Evolutionary conservation across 2,797 vertebrate species (phyloP).

Genomic region (Rhadinocentrus ornatus): DNA sequence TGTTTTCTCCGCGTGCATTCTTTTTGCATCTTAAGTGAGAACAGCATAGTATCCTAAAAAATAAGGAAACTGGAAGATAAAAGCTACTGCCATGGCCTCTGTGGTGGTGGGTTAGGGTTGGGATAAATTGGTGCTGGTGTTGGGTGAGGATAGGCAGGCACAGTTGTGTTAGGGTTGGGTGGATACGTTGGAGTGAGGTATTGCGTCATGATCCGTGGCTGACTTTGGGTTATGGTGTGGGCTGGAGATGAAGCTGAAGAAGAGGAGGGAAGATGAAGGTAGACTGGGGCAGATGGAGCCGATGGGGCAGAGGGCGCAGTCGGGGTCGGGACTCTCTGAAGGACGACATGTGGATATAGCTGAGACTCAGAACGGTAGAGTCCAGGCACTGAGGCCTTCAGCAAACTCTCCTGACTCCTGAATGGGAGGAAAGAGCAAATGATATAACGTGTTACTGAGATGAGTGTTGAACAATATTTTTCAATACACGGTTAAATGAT

Average conservation of each 20-base stretch:
- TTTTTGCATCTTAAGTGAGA: neutral
- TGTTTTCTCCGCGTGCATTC: neutral
- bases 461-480: neutral
- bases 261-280: conserved; percentile 70
- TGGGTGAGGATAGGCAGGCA: conserved; percentile 56
- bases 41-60: neutral
- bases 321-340: conserved; percentile 82
- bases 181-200: conserved; percentile 74
- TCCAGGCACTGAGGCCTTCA: conserved; percentile 77
- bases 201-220: conserved; percentile 62
- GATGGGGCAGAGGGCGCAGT: conserved; percentile 71
- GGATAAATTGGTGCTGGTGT: conserved; percentile 71
- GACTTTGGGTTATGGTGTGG: conserved; percentile 42
- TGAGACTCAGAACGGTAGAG: conserved; percentile 80
- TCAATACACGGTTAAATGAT: neutral
- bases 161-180: conserved; percentile 60
- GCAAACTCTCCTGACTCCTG: conserved; percentile 84
- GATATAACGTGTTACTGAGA: neutral
- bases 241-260: conserved; percentile 53
- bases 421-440: neutral
- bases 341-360: conserved; percentile 81
- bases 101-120: conserved; percentile 70
- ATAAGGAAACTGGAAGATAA: neutral
- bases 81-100: conserved; percentile 76
- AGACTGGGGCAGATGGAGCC: conserved; percentile 71